Evolutionary conservation across 2,888 invertebrate genomes (phyloP), one percentile per base, ranked within the genome.

Genomic region (Rhynchonema sp.): DNA sequence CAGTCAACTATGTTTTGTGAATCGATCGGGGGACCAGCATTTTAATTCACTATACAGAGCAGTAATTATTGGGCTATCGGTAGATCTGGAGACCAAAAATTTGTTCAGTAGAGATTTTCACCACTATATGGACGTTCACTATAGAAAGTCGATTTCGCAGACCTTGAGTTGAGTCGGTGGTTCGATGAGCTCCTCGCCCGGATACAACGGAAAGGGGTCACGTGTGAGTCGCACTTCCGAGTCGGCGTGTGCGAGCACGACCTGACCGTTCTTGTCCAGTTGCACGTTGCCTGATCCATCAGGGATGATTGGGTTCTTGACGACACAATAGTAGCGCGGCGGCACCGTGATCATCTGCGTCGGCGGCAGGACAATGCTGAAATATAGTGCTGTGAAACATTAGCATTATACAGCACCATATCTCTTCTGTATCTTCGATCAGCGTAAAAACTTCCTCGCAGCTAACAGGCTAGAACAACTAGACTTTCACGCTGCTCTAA

Each of bases 181-280:
- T 70, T 22, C 53, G 13, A 62, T 58, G 2, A 73, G 58, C 3
- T 55, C 57, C 67, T 78, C 78, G 25, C 78, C 78, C 23, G 78
- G 78, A 67, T 75, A 78, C 22, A 78, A 69, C 20, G 78, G 78
- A 65, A 78, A 78, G 1, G 78, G 78, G 20, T 77, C 76, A 65
- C 76, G 77, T 25, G 76, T 71, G 30, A 77, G 69, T n/a, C 77
- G 69, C 60, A 77, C 74, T 62, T 79, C 78, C 60, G 73, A 72
- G 65, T 78, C 78, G 60, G 76, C 78, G 66, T 78, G 76, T 6
- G 66, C 65, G 28, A 78, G 69, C 38, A 23, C 2, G 3, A 30
- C 38, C 66, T 78, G 77, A 26, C 77, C 77, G 61, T 66, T 64
- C 1, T 61, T 63, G 62, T 78, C 77, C 55, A 68, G 63, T 1